Evolutionary conservation across 2,113 vertebrate species (phyloP).

Genomic region (Mustela lutreola): DNA sequence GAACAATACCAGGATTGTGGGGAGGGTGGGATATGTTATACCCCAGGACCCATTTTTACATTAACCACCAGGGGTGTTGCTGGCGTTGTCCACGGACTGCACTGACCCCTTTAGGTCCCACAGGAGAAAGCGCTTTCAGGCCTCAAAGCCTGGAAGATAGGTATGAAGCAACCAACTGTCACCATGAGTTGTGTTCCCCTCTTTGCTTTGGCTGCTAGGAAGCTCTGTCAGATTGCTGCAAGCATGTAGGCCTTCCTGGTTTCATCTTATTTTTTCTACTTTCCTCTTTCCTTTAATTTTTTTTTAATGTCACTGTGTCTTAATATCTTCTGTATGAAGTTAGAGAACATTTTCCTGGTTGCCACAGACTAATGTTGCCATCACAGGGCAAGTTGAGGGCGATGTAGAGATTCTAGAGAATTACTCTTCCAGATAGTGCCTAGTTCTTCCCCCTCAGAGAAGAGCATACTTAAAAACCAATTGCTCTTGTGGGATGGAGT

Average conservation of each 20-base stretch:
- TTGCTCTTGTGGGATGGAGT: neutral
- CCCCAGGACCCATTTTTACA: rapidly evolving
- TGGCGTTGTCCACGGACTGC: neutral
- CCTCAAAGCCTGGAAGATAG: neutral
- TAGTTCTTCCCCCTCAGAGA: neutral
- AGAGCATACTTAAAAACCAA: neutral
- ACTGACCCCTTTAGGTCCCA: rapidly evolving
- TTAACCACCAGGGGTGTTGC: neutral
- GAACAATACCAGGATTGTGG: neutral
- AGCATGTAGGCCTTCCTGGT: neutral
- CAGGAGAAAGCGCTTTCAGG: neutral
- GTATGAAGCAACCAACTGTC: neutral
- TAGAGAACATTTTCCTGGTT: neutral
- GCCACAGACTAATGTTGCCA: too few species aligned
- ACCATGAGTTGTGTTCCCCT: neutral
- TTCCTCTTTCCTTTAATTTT: neutral
- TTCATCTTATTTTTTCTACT: neutral
- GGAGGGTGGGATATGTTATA: neutral
- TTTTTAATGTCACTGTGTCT: neutral
- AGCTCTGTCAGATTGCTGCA: neutral
- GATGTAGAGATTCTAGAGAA: neutral
- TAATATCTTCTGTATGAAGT: neutral
- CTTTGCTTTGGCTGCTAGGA: conserved; percentile 57
- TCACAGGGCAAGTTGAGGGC: neutral
- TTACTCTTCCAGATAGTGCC: neutral